Evolutionary conservation across 2,113 vertebrate species (phyloP).

Genomic region (Herpailurus yagouaroundi): DNA sequence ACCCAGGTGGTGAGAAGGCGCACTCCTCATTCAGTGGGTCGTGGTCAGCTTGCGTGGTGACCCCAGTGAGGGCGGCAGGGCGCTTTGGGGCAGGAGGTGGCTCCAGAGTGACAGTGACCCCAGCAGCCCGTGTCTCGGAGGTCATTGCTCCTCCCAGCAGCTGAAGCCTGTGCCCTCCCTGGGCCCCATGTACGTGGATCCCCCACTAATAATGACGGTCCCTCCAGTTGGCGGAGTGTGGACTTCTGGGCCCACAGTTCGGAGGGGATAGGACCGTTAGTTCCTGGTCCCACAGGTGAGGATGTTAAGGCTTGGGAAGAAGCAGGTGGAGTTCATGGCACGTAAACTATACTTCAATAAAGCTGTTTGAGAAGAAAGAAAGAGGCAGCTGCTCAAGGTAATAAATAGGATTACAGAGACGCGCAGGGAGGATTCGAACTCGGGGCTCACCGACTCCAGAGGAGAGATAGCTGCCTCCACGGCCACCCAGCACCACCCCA

Average conservation of each 20-base stretch:
- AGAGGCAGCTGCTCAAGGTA: neutral
- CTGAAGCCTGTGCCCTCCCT: neutral
- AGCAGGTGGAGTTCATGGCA: neutral
- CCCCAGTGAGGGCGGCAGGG: neutral
- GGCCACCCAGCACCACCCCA: neutral
- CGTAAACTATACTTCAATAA: neutral
- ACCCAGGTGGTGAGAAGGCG: neutral
- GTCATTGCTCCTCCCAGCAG: too few relatives aligned
- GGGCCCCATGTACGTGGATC: accelerated
- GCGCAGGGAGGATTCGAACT: neutral
- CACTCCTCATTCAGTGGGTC: neutral
- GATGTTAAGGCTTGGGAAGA: neutral
- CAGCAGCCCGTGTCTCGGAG: accelerated
- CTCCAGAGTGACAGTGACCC: neutral
- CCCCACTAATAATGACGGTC: accelerated
- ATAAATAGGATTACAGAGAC: too few relatives aligned
- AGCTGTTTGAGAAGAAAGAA: neutral
- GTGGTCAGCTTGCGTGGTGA: neutral
- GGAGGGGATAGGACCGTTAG: accelerated
- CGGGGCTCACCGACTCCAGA: accelerated
- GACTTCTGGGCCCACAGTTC: neutral
- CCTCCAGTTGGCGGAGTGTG: accelerated
- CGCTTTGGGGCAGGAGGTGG: accelerated
- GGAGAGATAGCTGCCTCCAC: neutral
- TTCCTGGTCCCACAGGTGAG: neutral